A percentile compares a stretch with the other conserved stretches of the same genome.
These are phyloP conservation scores for Platypus cylindrus DNA, from an alignment of 2,888 invertebrate species.

Conservation along the genomic window DNA sequence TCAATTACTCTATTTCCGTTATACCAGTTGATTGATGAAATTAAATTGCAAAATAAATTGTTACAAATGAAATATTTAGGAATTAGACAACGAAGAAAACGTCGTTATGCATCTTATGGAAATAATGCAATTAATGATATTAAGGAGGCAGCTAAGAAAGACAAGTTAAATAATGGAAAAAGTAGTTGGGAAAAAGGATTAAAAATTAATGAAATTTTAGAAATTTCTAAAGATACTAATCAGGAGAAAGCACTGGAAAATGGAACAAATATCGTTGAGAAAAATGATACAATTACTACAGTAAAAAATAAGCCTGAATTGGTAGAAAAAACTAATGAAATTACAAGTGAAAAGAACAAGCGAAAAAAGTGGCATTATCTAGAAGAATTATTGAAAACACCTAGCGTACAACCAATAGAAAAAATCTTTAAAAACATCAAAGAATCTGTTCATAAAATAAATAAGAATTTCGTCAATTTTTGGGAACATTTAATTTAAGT, in stretches of 20 bases:
- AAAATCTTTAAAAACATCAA: slow-evolving; percentile 4
- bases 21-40: slow-evolving; percentile 7
- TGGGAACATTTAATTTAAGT: slow-evolving; percentile 5
- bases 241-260: too few species aligned
- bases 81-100: slow-evolving; percentile 4
- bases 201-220: not conserved
- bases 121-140: too few species aligned
- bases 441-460: slow-evolving; percentile 2
- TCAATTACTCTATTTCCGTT: slow-evolving; percentile 2
- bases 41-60: slow-evolving; percentile 6
- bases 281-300: not conserved
- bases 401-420: slow-evolving; percentile 7
- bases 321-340: not conserved
- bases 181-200: not conserved
- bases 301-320: not conserved
- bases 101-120: too few species aligned
- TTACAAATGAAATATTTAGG: slow-evolving; percentile 2
- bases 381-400: slow-evolving; percentile 6
- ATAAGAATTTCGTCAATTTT: not conserved
- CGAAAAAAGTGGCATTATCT: slow-evolving; percentile 4
- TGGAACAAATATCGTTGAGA: not conserved
- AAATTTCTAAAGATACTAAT: not conserved
- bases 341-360: not conserved
- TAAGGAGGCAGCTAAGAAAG: too few species aligned
- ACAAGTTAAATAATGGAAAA: not conserved